Base-by-base conservation (phyloP, 2,113 vertebrate genomes). In the Nothoprocta pentlandii region DNA sequence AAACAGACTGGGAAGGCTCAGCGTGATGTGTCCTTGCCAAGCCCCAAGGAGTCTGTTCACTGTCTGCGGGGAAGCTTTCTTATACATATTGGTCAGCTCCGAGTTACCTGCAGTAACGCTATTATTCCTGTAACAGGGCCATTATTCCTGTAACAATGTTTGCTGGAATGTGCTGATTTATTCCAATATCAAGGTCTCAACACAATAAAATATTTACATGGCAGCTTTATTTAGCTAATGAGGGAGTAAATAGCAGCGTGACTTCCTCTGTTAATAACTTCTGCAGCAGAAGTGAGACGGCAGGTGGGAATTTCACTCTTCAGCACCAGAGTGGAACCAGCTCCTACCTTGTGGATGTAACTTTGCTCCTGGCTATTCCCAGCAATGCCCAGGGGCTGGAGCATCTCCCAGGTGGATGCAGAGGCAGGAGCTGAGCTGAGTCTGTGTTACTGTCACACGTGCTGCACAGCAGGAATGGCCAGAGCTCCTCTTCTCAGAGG, bases 1-100 rank as follows among this genome's bases (percentile, higher is more conserved):
- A 93, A 80, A 95, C 5, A 85, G 66, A 94, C 78, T 58, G 34
- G 89, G 86, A 68, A n/a, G 26, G 23, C 10, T 75, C n/a, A 61
- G 13, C 2, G 49, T 34, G 51, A 67, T 85, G 82, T 85, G 49
- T 78, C 26, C 26, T 89, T 95, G 80, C 42, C 32, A 90, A 67
- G 93, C 58, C 14, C 19, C 30, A 92, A 47, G 22, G 68, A 25
- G 25, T 19, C 34, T 84, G 9, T 42, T 78, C 87, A 71, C 51
- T 44, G 44, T 51, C 51, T 73, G 12, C 10, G 34, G 41, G 4
- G 32, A 42, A 79, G 20, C 63, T 59, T 51, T 68, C 71, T 93
- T 74, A 16, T 77, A 85, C 3, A 10, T 32, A 56, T 9, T 20
- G 10, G 20, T 88, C 59, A 86, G 20, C 21, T 92, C 76, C 56